Percentiles rank a stretch among this genome's conserved stretches.
phyloP scores from a whole-genome alignment of 2,888 invertebrate species.

The Cerastoderma edule region DNA sequence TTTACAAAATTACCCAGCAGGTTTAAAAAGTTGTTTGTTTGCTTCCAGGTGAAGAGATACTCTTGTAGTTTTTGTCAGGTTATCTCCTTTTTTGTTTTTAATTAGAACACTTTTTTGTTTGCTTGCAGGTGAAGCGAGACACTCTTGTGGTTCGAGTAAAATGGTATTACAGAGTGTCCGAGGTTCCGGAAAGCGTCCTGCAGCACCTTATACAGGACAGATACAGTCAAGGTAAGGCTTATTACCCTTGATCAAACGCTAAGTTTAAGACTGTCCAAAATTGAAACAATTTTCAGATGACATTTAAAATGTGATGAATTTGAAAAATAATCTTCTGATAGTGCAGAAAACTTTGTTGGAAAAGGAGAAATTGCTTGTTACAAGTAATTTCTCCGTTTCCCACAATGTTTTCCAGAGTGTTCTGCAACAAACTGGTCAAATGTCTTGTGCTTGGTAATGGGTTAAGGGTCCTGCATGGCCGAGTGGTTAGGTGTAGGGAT shows the following conservation, averaged over 20 bases:
- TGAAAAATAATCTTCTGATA: not conserved
- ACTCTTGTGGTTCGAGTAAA: slow-evolving; percentile 85
- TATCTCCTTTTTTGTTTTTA: not conserved
- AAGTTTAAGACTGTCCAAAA: not conserved
- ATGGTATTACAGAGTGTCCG: slow-evolving; percentile 86
- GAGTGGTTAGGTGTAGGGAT: too few species aligned
- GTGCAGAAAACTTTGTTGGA: not conserved
- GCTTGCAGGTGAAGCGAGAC: slow-evolving; percentile 85
- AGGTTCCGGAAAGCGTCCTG: slow-evolving; percentile 86
- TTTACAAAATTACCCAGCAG: too few species aligned
- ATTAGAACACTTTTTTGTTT: not conserved
- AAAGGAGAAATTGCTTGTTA: slow-evolving; percentile 9
- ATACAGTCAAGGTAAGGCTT: slow-evolving; percentile 49
- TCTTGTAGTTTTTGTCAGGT: too few species aligned
- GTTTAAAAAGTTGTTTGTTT: too few species aligned
- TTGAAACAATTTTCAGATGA: too few species aligned
- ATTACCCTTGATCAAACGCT: not conserved
- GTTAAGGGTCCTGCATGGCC: too few species aligned
- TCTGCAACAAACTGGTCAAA: too few species aligned
- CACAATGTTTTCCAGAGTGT: slow-evolving; percentile 10
- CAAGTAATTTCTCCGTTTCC: slow-evolving; percentile 11
- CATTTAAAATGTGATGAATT: too few species aligned
- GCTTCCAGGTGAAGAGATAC: too few species aligned
- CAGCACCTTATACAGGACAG: slow-evolving; percentile 85
- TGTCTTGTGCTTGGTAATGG: too few species aligned